Percentiles rank a stretch among this genome's conserved stretches.
Conservation (phyloP, 2,888 invertebrate genomes). For the Mesorhabditis spiculigera region DNA sequence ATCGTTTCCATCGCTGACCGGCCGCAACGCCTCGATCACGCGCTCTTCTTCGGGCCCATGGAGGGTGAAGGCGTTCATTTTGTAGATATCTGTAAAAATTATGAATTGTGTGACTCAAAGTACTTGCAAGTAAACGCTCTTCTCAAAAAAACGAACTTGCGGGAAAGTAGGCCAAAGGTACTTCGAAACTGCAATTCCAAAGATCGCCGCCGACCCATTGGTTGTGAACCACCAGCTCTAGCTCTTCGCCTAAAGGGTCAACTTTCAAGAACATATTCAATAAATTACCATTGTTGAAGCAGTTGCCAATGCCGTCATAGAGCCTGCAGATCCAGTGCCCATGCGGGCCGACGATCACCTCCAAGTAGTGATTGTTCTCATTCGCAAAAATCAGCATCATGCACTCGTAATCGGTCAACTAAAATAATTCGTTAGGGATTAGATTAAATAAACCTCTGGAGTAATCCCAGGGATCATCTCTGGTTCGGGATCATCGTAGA, state of each 20-base stretch:
- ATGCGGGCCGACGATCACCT: slow-evolving; percentile 63
- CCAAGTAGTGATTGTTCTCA: slow-evolving; percentile 62
- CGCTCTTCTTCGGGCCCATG: slow-evolving; percentile 61
- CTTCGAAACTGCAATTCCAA: slow-evolving; percentile 61
- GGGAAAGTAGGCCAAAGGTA: slow-evolving; percentile 64
- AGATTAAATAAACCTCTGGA: slow-evolving; percentile 27
- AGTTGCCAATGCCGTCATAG: slow-evolving; percentile 60
- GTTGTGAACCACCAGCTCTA: slow-evolving; percentile 52
- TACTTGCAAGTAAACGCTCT: slow-evolving; percentile 1
- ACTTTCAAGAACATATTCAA: background rate
- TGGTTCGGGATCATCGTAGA: slow-evolving; percentile 56
- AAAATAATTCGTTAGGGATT: slow-evolving; percentile 12
- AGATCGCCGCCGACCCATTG: slow-evolving; percentile 43
- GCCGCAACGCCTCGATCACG: slow-evolving; percentile 62
- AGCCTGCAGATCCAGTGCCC: slow-evolving; percentile 61
- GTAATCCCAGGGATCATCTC: slow-evolving; percentile 47
- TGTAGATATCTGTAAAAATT: slow-evolving; percentile 55
- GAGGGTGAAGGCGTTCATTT: slow-evolving; percentile 65
- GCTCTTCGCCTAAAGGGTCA: slow-evolving; percentile 42
- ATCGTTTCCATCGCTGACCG: slow-evolving; percentile 59
- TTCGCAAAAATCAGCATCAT: slow-evolving; percentile 65
- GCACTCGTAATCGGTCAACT: slow-evolving; percentile 60
- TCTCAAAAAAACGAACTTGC: slow-evolving; percentile 30
- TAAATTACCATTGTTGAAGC: slow-evolving; percentile 59
- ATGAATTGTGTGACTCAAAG: slow-evolving; percentile 10